These are phyloP conservation scores for Apamea anceps DNA, from an alignment of 2,888 invertebrate species.

Conservation along the genomic window DNA sequence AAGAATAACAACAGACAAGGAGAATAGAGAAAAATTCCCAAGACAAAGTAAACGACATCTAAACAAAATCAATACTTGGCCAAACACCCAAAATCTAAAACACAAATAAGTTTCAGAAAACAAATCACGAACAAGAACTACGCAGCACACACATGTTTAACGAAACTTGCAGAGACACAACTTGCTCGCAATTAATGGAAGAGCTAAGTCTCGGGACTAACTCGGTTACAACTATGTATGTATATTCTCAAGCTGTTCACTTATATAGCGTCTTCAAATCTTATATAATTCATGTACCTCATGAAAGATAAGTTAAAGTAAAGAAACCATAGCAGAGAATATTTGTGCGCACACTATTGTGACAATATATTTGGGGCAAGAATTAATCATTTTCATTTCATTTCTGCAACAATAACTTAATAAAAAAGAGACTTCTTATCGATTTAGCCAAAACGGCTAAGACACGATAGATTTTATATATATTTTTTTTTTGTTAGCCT, in stretches of 20 bases:
- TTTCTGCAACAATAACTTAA: too few relatives aligned
- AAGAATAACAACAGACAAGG: background rate
- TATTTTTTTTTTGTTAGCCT: too few relatives aligned
- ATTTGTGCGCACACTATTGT: background rate
- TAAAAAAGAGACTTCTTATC: background rate
- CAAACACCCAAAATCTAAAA: slow-evolving; percentile 10
- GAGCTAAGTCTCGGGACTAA: slow-evolving; percentile 63
- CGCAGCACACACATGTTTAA: slow-evolving; percentile 50
- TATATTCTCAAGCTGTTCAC: slow-evolving; percentile 48
- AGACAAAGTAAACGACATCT: background rate
- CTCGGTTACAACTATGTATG: slow-evolving; percentile 63
- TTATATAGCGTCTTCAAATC: slow-evolving; percentile 13
- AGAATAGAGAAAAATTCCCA: background rate
- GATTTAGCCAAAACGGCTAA: background rate
- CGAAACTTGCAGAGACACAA: slow-evolving; percentile 72
- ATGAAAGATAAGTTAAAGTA: background rate
- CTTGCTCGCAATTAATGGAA: slow-evolving; percentile 77
- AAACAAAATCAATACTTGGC: slow-evolving; percentile 11
- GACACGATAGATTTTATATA: too few relatives aligned
- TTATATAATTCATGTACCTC: slow-evolving; percentile 9
- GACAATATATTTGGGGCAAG: background rate
- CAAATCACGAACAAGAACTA: slow-evolving; percentile 50
- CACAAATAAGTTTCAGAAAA: slow-evolving; percentile 33
- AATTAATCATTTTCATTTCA: background rate
- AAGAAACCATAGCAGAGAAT: background rate